A percentile compares a stretch with the other conserved stretches of the same genome.
phyloP scores from a whole-genome alignment of 1,140 invertebrate genomes.

The Diachasma alloeum region DNA sequence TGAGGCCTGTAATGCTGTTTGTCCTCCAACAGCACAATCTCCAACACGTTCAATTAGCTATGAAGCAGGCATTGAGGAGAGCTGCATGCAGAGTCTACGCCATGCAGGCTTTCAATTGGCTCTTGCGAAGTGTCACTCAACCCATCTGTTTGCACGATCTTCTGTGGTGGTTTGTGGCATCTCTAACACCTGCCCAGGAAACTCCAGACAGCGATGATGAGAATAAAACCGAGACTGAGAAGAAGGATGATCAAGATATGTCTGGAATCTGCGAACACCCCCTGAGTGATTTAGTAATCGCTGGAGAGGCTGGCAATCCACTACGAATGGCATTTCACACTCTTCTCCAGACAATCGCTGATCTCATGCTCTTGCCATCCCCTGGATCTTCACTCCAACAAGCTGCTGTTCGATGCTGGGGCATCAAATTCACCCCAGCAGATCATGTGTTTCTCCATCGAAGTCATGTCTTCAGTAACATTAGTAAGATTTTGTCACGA shows the following conservation, averaged over 20 bases:
- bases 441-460: conserved; percentile 95
- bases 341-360: conserved; percentile 89
- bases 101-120: conserved; percentile 94
- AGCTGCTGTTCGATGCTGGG: conserved; percentile 94
- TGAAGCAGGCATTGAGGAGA: conserved; percentile 83
- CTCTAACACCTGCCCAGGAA: conserved; percentile 66
- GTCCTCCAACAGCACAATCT: conserved; percentile 87
- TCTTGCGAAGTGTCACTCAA: conserved; percentile 90
- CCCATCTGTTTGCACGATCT: conserved; percentile 91
- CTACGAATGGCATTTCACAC: conserved; percentile 86
- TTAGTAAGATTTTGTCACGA: conserved; percentile 93
- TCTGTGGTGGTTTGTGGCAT: conserved; percentile 94
- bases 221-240: conserved; percentile 65
- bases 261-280: conserved; percentile 81
- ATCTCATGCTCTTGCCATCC: conserved; percentile 90
- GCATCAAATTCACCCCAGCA: conserved; percentile 83
- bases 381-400: conserved; percentile 87
- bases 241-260: conserved; percentile 68
- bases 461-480: conserved; percentile 94
- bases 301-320: conserved; percentile 80
- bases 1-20: conserved; percentile 82
- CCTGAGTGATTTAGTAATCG: conserved; percentile 80
- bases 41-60: conserved; percentile 79
- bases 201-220: conserved; percentile 55
- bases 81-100: conserved; percentile 88